These are phyloP conservation scores for Laticauda laticaudata DNA, from an alignment of 2,113 vertebrate genomes.

Conservation along the genomic window DNA sequence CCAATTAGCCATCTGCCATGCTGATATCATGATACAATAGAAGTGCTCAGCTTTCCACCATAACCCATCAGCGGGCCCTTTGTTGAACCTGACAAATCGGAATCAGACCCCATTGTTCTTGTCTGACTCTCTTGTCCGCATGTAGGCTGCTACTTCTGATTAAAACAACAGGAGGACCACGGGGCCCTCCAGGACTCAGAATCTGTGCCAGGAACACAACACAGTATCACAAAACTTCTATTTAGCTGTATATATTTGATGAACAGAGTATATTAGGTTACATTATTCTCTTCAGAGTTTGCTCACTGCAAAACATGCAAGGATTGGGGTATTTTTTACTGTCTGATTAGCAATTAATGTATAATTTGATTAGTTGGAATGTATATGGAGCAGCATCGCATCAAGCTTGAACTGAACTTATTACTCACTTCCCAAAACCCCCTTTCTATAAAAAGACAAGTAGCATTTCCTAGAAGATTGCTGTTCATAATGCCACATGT, in stretches of 20 bases:
- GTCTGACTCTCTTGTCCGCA: constrained; percentile 45
- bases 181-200: constrained; percentile 46
- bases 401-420: neutral
- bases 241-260: neutral
- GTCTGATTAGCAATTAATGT: neutral
- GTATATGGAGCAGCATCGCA: neutral
- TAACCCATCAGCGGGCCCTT: constrained; percentile 61
- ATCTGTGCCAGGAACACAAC: constrained; percentile 33
- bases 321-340: neutral
- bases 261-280: constrained; percentile 14
- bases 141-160: constrained; percentile 63
- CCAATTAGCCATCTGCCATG: constrained; percentile 89
- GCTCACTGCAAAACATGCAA: accelerated
- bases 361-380: neutral
- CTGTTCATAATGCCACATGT: neutral
- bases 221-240: neutral
- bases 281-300: neutral
- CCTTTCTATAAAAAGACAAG: neutral
- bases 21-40: constrained; percentile 54
- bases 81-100: constrained; percentile 69
- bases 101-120: constrained; percentile 70
- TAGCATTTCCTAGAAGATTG: neutral
- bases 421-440: neutral
- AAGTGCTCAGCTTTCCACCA: constrained; percentile 39
- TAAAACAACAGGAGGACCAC: constrained; percentile 55